phyloP scores from a whole-genome alignment of 2,113 vertebrate species.

The Hoplias malabaricus region DNA sequence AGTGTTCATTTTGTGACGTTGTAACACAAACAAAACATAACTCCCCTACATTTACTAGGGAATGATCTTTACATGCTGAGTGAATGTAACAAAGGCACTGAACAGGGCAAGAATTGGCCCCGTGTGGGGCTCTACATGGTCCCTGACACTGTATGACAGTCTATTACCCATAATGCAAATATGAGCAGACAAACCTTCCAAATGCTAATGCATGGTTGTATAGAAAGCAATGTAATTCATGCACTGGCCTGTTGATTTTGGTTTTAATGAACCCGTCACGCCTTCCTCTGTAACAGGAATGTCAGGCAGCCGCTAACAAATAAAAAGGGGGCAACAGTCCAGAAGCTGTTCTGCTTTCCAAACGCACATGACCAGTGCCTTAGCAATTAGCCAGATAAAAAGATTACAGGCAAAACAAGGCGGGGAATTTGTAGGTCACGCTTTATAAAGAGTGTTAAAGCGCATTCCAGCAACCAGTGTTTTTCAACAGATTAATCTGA shows the following conservation, averaged over 20 bases:
- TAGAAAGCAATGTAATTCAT: too few relatives aligned
- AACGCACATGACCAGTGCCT: slow-evolving; percentile 13
- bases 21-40: too few relatives aligned
- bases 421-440: slow-evolving; percentile 6
- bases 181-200: too few relatives aligned
- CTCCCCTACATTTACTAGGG: too few relatives aligned
- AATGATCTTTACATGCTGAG: too few relatives aligned
- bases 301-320: background rate
- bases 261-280: background rate
- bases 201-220: too few relatives aligned
- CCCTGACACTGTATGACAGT: too few relatives aligned
- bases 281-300: background rate
- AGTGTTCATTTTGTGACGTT: too few relatives aligned
- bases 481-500: slow-evolving; percentile 28
- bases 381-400: slow-evolving; percentile 24
- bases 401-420: background rate
- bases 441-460: slow-evolving; percentile 16
- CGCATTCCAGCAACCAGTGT: slow-evolving; percentile 24
- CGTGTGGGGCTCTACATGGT: too few relatives aligned
- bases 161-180: too few relatives aligned
- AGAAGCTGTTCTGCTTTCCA: slow-evolving; percentile 7
- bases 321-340: background rate
- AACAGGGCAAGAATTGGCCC: too few relatives aligned
- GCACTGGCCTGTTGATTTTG: background rate
- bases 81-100: too few relatives aligned